Percentiles rank a stretch among this genome's conserved stretches.
These are phyloP conservation scores for Encarsia formosa DNA, from an alignment of 2,888 invertebrate species.

Conservation along the genomic window DNA sequence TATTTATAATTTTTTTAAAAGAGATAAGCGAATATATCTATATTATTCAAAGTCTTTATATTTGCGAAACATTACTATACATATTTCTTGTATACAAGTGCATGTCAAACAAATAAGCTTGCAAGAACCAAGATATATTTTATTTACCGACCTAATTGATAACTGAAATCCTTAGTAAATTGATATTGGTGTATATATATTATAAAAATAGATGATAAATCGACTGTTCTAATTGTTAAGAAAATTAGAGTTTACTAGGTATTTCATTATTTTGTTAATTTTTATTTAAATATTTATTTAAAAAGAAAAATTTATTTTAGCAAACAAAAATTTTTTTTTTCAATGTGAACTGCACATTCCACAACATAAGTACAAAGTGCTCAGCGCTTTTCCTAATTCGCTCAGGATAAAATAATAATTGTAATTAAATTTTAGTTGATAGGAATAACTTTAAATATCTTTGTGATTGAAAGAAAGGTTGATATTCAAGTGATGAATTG, in stretches of 20 bases:
- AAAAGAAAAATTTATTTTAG: conserved; percentile 24
- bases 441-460: conserved; percentile 24
- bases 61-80: too few species aligned
- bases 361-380: conserved; percentile 37
- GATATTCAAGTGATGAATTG: conserved; percentile 21
- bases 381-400: conserved; percentile 23
- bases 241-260: conserved; percentile 19
- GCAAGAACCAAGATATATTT: conserved; percentile 26
- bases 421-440: conserved; percentile 22
- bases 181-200: conserved; percentile 23
- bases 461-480: conserved; percentile 24
- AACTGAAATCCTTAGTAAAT: conserved; percentile 27
- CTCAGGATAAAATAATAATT: conserved; percentile 19
- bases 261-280: conserved; percentile 1
- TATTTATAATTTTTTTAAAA: too few species aligned
- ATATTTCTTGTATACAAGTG: conserved; percentile 16
- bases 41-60: too few species aligned
- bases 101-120: conserved; percentile 17
- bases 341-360: conserved; percentile 36
- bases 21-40: too few species aligned
- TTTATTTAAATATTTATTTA: conserved; percentile 21
- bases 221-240: conserved; percentile 22
- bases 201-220: conserved; percentile 18
- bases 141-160: conserved; percentile 26
- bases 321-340: conserved; percentile 10